Evolutionary conservation across 2,113 vertebrate species (phyloP).

Genomic region (Oenanthe oenanthe): DNA sequence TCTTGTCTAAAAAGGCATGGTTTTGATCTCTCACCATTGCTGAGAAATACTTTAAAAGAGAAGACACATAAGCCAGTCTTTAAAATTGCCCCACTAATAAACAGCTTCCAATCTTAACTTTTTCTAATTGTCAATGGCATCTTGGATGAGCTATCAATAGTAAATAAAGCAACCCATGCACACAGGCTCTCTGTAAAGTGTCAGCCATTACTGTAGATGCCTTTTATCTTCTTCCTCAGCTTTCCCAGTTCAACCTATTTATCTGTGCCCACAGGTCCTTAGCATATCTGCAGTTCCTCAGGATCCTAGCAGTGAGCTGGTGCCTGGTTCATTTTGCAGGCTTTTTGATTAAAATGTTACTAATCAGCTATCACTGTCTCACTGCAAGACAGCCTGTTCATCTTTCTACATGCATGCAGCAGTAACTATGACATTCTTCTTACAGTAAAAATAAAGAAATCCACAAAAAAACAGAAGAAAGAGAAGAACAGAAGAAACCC

Average conservation of each 20-base stretch:
- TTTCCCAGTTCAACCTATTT: neutral
- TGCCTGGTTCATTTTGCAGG: neutral
- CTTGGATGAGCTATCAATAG: neutral
- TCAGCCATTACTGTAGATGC: accelerated
- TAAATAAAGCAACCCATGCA: neutral
- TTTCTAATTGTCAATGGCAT: neutral
- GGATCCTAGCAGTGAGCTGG: neutral
- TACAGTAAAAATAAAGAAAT: neutral
- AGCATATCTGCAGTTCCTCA: neutral
- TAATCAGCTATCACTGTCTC: neutral
- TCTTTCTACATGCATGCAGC: neutral
- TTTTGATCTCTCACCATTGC: neutral
- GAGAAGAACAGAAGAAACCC: too few relatives aligned
- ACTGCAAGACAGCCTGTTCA: neutral
- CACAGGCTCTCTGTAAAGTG: neutral
- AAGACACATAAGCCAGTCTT: neutral
- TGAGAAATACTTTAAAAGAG: neutral
- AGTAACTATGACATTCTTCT: neutral
- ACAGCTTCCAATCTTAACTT: neutral
- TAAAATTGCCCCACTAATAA: neutral
- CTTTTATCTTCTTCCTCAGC: neutral
- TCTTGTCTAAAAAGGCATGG: neutral
- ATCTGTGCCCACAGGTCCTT: neutral
- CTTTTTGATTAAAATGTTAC: neutral
- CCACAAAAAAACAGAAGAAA: too few relatives aligned